These are phyloP conservation scores for Brachyhypopomus occidentalis DNA, from an alignment of 2,113 vertebrate species.

Conservation along the genomic window DNA sequence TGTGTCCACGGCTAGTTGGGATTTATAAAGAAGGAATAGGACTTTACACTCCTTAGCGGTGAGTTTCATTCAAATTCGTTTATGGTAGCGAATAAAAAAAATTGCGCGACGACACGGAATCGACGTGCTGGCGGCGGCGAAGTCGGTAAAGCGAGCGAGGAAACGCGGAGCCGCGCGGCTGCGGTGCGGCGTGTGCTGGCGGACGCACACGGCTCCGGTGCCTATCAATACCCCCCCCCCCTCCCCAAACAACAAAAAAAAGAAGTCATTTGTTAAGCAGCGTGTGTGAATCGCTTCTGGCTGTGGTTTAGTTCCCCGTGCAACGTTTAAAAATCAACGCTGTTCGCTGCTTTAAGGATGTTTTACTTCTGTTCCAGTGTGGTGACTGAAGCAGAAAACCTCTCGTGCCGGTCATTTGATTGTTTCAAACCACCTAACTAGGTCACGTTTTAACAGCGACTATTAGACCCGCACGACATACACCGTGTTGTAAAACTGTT, in stretches of 20 bases:
- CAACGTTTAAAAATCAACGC: too few species aligned
- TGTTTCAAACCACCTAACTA: neutral
- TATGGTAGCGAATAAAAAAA: neutral
- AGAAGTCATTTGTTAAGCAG: too few species aligned
- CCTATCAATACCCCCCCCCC: too few species aligned
- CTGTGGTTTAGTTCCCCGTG: too few species aligned
- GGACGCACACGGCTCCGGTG: neutral
- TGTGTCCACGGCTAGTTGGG: constrained; percentile 54
- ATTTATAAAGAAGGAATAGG: constrained; percentile 57
- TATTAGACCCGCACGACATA: too few species aligned
- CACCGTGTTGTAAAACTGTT: too few species aligned
- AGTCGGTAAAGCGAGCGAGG: neutral
- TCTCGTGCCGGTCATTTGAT: neutral
- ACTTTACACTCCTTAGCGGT: constrained; percentile 72
- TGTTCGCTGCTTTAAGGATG: neutral
- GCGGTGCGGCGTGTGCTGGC: neutral
- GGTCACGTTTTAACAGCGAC: neutral
- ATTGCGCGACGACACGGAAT: too few species aligned
- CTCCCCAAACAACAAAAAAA: too few species aligned
- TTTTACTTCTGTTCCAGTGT: neutral
- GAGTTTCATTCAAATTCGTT: constrained; percentile 55
- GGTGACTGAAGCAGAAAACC: neutral
- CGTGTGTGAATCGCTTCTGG: too few species aligned
- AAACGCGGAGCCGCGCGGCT: neutral
- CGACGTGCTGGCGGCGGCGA: neutral